These are phyloP conservation scores for Diprion similis DNA, from an alignment of 1,140 invertebrate genomes.

Conservation along the genomic window DNA sequence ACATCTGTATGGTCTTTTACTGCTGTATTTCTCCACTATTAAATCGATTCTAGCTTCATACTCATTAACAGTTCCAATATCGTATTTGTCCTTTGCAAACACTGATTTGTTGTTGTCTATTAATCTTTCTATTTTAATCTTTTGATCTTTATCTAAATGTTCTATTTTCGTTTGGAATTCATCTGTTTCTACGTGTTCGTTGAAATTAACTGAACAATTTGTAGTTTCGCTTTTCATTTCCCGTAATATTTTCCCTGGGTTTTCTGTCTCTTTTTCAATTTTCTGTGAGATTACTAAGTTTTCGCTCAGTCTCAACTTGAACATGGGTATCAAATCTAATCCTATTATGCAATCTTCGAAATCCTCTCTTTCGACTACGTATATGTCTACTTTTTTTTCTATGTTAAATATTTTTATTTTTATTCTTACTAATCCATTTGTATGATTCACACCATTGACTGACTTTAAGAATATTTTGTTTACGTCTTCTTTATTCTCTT, in stretches of 20 bases:
- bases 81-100: slow-evolving; percentile 52
- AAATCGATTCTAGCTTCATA: slow-evolving; percentile 45
- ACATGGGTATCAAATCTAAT: slow-evolving; percentile 30
- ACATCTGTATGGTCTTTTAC: slow-evolving; percentile 48
- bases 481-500: neutral
- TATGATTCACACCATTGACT: slow-evolving; percentile 40
- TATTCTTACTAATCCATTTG: slow-evolving; percentile 31
- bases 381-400: slow-evolving; percentile 25
- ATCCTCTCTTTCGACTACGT: slow-evolving; percentile 28
- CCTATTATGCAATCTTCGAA: slow-evolving; percentile 31
- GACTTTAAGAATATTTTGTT: slow-evolving; percentile 30
- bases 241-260: neutral
- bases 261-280: slow-evolving; percentile 5
- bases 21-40: slow-evolving; percentile 45
- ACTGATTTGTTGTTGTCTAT: slow-evolving; percentile 39
- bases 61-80: slow-evolving; percentile 35
- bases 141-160: slow-evolving; percentile 38
- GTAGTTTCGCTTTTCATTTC: too few relatives aligned
- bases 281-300: slow-evolving; percentile 30
- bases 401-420: slow-evolving; percentile 35
- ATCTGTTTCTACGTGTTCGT: slow-evolving; percentile 40
- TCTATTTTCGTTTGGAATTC: slow-evolving; percentile 36
- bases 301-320: slow-evolving; percentile 28
- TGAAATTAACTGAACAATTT: slow-evolving; percentile 35
- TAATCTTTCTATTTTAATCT: slow-evolving; percentile 37